These are phyloP conservation scores for Tenthredo notha DNA, from an alignment of 2,888 invertebrate genomes.

Conservation along the genomic window DNA sequence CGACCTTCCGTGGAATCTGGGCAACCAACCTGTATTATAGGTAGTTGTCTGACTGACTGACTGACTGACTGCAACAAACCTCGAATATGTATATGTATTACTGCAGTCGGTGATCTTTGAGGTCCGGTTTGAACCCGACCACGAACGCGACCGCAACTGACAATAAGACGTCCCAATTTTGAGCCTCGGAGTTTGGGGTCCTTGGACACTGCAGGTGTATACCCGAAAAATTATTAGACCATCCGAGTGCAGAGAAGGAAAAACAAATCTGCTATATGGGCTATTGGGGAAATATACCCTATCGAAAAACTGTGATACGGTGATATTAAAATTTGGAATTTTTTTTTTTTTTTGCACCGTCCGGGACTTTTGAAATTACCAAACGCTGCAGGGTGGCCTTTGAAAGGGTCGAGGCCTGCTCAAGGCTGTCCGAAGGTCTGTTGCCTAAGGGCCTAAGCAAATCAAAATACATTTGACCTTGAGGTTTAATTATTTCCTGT, in stretches of 20 bases:
- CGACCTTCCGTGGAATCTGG: slow-evolving; percentile 79
- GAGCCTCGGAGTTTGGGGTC: neutral
- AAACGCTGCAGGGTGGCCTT: neutral
- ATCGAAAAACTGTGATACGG: no score
- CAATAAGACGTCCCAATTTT: neutral
- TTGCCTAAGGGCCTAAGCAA: neutral
- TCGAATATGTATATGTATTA: neutral
- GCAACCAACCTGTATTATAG: slow-evolving; percentile 72
- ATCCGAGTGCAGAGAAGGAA: neutral
- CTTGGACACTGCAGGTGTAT: neutral
- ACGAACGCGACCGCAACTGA: slow-evolving; percentile 40
- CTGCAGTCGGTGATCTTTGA: slow-evolving; percentile 11
- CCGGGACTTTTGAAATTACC: neutral
- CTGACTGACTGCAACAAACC: neutral
- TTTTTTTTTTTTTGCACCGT: no score
- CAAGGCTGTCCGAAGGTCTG: slow-evolving; percentile 16
- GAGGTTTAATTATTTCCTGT: slow-evolving; percentile 13
- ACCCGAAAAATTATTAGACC: neutral
- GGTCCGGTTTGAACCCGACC: slow-evolving; percentile 41
- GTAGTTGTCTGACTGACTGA: neutral
- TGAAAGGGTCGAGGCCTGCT: neutral
- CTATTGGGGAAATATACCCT: no score
- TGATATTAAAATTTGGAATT: no score
- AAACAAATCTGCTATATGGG: no score
- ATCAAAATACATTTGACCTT: slow-evolving; percentile 12